These are phyloP conservation scores for Sinonovacula constricta DNA, from an alignment of 1,140 invertebrate genomes.

Conservation along the genomic window DNA sequence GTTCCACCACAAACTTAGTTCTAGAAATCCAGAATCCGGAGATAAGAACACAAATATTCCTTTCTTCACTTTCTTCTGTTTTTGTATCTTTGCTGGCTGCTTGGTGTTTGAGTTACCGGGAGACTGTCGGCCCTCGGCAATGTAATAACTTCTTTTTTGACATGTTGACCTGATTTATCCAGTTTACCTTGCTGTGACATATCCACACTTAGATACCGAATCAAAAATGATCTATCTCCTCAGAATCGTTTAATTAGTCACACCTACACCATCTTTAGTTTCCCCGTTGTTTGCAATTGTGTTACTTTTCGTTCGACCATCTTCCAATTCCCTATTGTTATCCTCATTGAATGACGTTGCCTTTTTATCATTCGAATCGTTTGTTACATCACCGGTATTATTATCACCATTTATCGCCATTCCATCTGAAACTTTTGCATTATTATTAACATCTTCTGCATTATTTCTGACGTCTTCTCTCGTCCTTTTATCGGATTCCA, in stretches of 20 bases:
- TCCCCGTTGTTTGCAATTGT: background rate
- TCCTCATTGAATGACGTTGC: too few relatives aligned
- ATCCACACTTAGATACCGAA: conserved; percentile 59
- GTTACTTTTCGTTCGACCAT: conserved; percentile 9
- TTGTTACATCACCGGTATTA: conserved; percentile 4
- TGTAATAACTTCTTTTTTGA: conserved; percentile 8
- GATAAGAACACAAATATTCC: conserved; percentile 76
- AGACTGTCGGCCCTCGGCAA: conserved; percentile 26
- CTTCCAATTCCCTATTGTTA: background rate
- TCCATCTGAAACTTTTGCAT: conserved; percentile 15
- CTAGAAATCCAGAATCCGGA: conserved; percentile 76
- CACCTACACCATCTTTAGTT: conserved; percentile 2
- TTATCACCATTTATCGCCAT: conserved; percentile 8
- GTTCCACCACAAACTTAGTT: conserved; percentile 76
- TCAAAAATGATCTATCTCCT: conserved; percentile 67
- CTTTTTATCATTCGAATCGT: conserved; percentile 7
- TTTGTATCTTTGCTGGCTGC: conserved; percentile 9
- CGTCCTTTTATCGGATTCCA: background rate
- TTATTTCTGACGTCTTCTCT: background rate
- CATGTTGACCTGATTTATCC: conserved; percentile 21
- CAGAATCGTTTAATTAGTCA: conserved; percentile 50
- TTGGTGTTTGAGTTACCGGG: conserved; percentile 11
- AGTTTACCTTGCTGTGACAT: conserved; percentile 47
- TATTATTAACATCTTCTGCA: conserved; percentile 41
- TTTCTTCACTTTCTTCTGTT: conserved; percentile 71